Percentiles rank a stretch among this genome's conserved stretches.
Conservation (phyloP, 2,797 vertebrate genomes). For the Eleutherodactylus coqui region DNA sequence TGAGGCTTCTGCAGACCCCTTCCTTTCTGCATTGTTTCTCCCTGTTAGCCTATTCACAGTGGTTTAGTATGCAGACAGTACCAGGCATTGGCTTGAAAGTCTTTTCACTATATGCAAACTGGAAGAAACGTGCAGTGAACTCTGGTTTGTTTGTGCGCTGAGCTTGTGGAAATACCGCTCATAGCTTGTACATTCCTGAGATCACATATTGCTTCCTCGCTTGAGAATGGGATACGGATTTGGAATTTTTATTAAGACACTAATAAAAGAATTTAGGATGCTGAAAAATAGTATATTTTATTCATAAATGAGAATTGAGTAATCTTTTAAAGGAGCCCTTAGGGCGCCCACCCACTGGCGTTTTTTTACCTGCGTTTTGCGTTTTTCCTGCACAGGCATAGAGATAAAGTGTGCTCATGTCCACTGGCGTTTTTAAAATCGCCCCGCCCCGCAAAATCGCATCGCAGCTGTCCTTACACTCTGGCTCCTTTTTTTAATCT, state of each 20-base stretch:
- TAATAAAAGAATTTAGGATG: not conserved
- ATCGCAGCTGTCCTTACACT: too few species aligned
- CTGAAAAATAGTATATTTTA: not conserved
- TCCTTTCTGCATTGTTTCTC: not conserved
- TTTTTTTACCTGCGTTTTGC: too few species aligned
- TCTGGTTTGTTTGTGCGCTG: not conserved
- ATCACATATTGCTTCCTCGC: not conserved
- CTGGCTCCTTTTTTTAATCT: too few species aligned
- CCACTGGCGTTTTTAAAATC: too few species aligned
- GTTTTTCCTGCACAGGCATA: too few species aligned
- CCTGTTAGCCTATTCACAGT: constrained; percentile 20
- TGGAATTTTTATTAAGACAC: not conserved
- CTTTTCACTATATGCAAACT: constrained; percentile 6
- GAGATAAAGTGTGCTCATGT: too few species aligned
- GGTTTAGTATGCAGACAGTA: constrained; percentile 39
- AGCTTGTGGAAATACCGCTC: not conserved
- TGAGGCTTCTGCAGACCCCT: not conserved
- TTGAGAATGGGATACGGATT: not conserved
- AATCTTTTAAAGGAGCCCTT: not conserved
- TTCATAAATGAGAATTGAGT: not conserved
- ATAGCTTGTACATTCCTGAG: not conserved
- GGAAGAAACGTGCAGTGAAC: not conserved
- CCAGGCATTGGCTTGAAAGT: not conserved
- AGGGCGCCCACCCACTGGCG: too few species aligned
- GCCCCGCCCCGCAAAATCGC: too few species aligned